Percentiles rank a stretch among this genome's conserved stretches.
Conservation (phyloP, 2,888 invertebrate genomes). For the Nomada flava region DNA sequence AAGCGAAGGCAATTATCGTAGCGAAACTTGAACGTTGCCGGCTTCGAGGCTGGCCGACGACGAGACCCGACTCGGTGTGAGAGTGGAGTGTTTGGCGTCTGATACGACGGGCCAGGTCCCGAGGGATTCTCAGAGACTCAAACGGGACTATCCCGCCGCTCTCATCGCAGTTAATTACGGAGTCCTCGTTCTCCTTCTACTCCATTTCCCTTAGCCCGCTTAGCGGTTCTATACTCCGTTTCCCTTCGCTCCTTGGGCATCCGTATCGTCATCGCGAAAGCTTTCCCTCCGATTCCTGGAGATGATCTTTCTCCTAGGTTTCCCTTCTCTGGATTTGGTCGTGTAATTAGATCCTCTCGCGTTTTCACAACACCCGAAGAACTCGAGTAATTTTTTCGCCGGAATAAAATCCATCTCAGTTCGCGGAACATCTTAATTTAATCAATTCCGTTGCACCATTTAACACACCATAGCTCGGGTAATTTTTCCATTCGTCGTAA, state of each 20-base stretch:
- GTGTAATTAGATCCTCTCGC: neutral
- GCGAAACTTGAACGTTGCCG: constrained; percentile 81
- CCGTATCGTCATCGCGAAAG: constrained; percentile 50
- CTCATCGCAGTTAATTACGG: constrained; percentile 82
- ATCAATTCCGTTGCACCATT: too few relatives aligned
- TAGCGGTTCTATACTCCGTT: constrained; percentile 7
- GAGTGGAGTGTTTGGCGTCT: constrained; percentile 82
- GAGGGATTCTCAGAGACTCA: constrained; percentile 81
- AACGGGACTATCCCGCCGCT: constrained; percentile 79
- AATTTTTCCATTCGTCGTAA: too few relatives aligned
- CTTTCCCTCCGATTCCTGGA: constrained; percentile 20
- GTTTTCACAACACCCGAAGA: too few relatives aligned
- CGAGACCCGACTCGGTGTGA: constrained; percentile 67
- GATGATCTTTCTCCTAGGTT: constrained; percentile 8
- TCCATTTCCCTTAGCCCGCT: constrained; percentile 52
- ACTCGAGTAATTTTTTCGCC: too few relatives aligned
- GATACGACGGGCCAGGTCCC: constrained; percentile 83
- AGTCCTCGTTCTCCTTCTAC: constrained; percentile 71
- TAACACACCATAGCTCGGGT: too few relatives aligned
- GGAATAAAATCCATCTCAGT: too few relatives aligned
- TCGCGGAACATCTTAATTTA: too few relatives aligned
- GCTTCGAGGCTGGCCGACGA: constrained; percentile 66
- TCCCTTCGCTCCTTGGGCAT: constrained; percentile 39
- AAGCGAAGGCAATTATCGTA: constrained; percentile 83
- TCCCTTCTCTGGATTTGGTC: neutral